Evolutionary conservation across 1,140 invertebrate genomes (phyloP).

Genomic region (Camponotus vicinus): DNA sequence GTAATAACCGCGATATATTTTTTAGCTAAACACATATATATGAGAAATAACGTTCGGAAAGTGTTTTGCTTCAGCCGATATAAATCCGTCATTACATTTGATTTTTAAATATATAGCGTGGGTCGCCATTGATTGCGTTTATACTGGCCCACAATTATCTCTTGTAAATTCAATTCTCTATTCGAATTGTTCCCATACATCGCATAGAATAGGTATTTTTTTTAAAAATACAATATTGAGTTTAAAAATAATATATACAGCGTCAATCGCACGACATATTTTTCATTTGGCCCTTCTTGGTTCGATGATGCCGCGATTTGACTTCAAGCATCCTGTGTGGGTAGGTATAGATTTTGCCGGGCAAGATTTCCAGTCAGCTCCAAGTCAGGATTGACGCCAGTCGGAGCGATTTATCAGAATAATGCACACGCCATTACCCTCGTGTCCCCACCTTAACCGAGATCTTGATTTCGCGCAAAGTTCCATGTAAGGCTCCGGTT

Average conservation of each 20-base stretch:
- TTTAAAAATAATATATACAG: slow-evolving; percentile 6
- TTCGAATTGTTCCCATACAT: not conserved
- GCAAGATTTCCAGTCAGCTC: slow-evolving; percentile 74
- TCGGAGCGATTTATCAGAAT: slow-evolving; percentile 78
- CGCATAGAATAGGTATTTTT: not conserved
- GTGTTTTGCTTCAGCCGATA: not conserved
- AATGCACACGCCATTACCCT: slow-evolving; percentile 78
- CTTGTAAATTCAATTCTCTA: not conserved
- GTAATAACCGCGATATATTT: slow-evolving; percentile 4
- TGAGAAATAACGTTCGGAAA: not conserved
- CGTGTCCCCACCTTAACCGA: slow-evolving; percentile 75
- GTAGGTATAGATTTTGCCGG: slow-evolving; percentile 73
- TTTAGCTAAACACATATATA: not conserved
- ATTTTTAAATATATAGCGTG: too few relatives aligned
- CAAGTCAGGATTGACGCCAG: slow-evolving; percentile 77
- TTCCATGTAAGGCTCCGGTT: slow-evolving; percentile 71
- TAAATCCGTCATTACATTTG: not conserved
- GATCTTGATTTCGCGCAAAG: slow-evolving; percentile 75
- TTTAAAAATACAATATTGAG: not conserved
- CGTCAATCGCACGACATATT: slow-evolving; percentile 36
- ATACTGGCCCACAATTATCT: not conserved
- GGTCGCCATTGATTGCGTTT: not conserved
- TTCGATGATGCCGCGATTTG: slow-evolving; percentile 61
- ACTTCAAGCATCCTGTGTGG: slow-evolving; percentile 69
- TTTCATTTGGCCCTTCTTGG: slow-evolving; percentile 5